phyloP scores from a whole-genome alignment of 37 sponge, comb jelly and placozoan genomes.

The Halisarca cf. caerulea region DNA sequence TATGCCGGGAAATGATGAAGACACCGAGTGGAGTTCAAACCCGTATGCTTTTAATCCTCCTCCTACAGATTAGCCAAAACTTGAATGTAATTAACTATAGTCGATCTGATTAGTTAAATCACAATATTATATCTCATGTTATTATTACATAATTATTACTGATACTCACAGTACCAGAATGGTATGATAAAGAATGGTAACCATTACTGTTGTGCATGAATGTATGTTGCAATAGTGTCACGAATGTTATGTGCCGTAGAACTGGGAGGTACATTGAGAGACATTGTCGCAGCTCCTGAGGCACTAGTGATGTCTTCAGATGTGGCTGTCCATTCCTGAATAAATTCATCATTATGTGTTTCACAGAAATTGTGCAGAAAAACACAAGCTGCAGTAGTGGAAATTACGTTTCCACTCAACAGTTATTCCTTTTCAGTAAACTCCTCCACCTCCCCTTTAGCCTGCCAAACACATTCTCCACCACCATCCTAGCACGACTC shows the following conservation, averaged over 20 bases:
- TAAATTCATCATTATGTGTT: slow-evolving; percentile 10
- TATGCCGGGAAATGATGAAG: not conserved
- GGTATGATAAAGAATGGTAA: not conserved
- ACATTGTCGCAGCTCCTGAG: not conserved
- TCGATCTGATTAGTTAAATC: no score
- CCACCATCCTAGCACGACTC: no score
- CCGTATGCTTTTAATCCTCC: not conserved
- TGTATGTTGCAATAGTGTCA: not conserved
- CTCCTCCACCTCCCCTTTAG: no score
- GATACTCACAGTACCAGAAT: no score
- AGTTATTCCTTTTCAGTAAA: not conserved
- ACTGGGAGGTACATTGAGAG: not conserved
- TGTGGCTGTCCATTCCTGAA: not conserved
- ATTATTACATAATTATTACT: no score
- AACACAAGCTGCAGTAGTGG: slow-evolving; percentile 13
- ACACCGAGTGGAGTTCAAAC: not conserved
- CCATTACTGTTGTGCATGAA: not conserved
- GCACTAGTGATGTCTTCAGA: not conserved
- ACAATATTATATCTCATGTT: no score
- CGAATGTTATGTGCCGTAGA: not conserved
- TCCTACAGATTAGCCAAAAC: no score
- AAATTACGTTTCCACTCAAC: not conserved
- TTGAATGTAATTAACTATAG: no score
- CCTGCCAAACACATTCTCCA: no score
- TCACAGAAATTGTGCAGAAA: slow-evolving; percentile 26